phyloP scores from a whole-genome alignment of 2,888 invertebrate species.

The Pasiphila rectangulata region DNA sequence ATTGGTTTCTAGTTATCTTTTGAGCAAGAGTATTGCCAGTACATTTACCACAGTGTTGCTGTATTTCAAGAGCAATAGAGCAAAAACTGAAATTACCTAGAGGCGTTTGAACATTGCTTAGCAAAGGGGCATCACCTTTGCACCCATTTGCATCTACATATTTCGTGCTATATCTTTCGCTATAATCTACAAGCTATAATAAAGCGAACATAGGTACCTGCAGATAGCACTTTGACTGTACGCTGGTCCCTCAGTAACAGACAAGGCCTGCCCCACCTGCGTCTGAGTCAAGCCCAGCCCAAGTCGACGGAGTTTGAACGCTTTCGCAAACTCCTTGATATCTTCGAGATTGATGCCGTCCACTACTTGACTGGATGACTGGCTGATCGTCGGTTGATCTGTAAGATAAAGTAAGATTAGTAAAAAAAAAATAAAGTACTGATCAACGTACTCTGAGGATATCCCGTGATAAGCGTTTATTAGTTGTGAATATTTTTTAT shows the following conservation, averaged over 20 bases:
- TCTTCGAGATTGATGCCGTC: conserved; percentile 98
- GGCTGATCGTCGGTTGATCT: conserved; percentile 96
- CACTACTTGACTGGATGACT: conserved; percentile 95
- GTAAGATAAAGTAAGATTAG: conserved; percentile 35
- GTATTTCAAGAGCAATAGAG: no score
- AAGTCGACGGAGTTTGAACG: conserved; percentile 95
- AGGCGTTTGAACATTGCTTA: no score
- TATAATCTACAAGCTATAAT: conserved; percentile 20
- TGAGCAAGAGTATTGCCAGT: no score
- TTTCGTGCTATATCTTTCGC: no score
- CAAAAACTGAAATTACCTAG: no score
- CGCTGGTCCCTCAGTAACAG: conserved; percentile 97
- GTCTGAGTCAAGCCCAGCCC: conserved; percentile 97
- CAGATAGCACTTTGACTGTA: conserved; percentile 99
- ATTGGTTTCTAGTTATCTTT: no score
- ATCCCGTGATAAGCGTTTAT: no score
- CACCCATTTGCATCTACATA: no score
- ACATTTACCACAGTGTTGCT: no score
- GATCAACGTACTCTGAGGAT: no score
- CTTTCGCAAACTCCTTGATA: conserved; percentile 99
- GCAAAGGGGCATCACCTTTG: no score
- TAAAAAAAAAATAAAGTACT: background rate
- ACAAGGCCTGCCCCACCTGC: conserved; percentile 97
- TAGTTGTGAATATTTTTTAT: no score
- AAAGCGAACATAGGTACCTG: conserved; percentile 84